Evolutionary conservation across 2,797 vertebrate species (phyloP), one percentile per base, ranked within the genome.

Genomic region (Hydrocynus forskahlii): DNA sequence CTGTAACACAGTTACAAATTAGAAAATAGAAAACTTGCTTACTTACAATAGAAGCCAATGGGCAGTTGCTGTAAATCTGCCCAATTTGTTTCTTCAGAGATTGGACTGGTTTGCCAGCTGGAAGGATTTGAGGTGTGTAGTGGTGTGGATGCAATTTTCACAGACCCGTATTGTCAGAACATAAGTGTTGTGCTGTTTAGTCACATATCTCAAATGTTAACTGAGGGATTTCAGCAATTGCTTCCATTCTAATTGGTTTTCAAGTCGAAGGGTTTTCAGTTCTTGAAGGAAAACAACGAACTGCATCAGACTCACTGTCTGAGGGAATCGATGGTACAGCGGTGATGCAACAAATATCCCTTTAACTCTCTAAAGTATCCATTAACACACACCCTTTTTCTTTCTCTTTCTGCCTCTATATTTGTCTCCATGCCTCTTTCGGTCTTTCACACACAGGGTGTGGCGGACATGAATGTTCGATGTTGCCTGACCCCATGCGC

Each of bases 381-480:
- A n/a, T 38, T 35, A 7, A 38, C 25, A 38, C 23, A 13, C 21
- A 13, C n/a, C 45, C 23, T 29, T 48, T 25, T 6, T 3, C 13
- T 23, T 13, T 50, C 45, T 70, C 3, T 43, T 63, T 29, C 16
- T 16, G 10, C 6, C 45, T 75, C 23, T 16, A 25, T 76, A 25
- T 35, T 13, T 50, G 7, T n/a, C n/a, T n/a, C n/a, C n/a, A n/a
- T n/a, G n/a, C 1, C 0, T 48, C 57, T 63, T 7, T 64, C 29
- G 71, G 52, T 70, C 38, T 77, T 54, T 62, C 52, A 23, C 62
- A 60, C 25, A 23, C 48, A 67, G 57, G 64, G 57, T 48, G 75
- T 40, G 75, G 75, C 21, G 43, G 12, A 23, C 23, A 50, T 57
- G 35, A 64, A 55, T 69, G 52, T 54, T 13, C 23, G 64, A 17